These are phyloP conservation scores for Bellardia bayeri DNA, from an alignment of 2,888 invertebrate species.

Conservation along the genomic window DNA sequence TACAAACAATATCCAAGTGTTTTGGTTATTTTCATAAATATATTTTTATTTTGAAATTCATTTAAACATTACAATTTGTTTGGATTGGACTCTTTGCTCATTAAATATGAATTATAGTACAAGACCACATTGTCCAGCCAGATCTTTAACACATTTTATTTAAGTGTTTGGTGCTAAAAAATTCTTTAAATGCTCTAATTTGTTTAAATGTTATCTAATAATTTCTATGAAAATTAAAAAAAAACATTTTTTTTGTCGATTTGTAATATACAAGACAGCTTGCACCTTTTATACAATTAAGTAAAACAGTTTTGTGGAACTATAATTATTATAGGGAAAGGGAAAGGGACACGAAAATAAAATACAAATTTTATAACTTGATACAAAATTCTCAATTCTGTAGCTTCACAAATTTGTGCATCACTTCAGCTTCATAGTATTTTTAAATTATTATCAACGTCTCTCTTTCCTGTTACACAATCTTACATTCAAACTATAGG, in stretches of 20 bases:
- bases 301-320: too few species aligned
- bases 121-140: background rate
- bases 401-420: too few species aligned
- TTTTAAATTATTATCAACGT: too few species aligned
- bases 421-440: too few species aligned
- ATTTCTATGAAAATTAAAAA: background rate
- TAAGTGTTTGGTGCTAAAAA: slow-evolving; percentile 11
- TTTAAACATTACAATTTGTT: slow-evolving; percentile 2
- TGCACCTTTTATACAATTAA: background rate
- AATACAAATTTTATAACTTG: too few species aligned
- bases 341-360: too few species aligned
- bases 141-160: background rate
- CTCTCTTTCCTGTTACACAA: too few species aligned
- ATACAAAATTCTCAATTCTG: too few species aligned
- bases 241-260: too few species aligned
- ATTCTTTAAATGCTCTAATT: background rate
- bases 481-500: too few species aligned
- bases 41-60: background rate
- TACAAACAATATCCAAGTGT: slow-evolving; percentile 18
- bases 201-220: background rate
- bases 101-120: slow-evolving; percentile 4
- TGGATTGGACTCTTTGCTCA: slow-evolving; percentile 5
- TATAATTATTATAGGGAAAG: too few species aligned
- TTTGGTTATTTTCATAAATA: background rate
- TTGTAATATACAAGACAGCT: background rate